Evolutionary conservation across 2,888 invertebrate species (phyloP), one percentile per base, ranked within the genome.

Genomic region (Campaea margaritaria): DNA sequence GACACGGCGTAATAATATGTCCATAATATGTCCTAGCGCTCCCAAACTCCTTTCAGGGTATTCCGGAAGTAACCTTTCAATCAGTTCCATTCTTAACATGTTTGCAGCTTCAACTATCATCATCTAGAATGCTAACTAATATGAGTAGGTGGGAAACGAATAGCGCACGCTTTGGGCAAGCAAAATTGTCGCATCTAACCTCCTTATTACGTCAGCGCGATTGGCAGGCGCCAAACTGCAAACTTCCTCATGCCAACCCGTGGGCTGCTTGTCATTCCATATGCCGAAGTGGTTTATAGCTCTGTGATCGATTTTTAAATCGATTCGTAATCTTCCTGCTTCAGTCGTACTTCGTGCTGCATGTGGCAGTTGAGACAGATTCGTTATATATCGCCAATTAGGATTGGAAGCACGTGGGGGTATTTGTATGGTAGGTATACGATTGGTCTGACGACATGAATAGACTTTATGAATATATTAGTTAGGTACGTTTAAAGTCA

Each of bases 261-360:
- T 31, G 31, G 31, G 31, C 43, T 13, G 47, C 38, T 61, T 56
- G 51, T 47, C 51, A 61, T 61, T 56, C 55, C 16, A 31, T 13
- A 16, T 27, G 15, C 28, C 46, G 28, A 38, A 14, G 15, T 28
- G 36, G 10, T 60, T 55, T 50, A 55, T 55, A 28, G 55, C 31
- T 27, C 34, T 50, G 50, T 13, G 28, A 51, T 50, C 54, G 45
- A 21, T 42, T 51, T 55, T 42, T 51, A 14, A 43, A 52, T 47
- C 36, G 50, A 38, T 51, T 47, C 36, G 21, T n/a, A 0, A 60
- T 55, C 46, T 60, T 60, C 60, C 60, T 50, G 49, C 16, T 38
- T 51, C 15, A 41, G 16, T 15, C 43, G 15, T 14, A 31, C 7
- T 31, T 9, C 31, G 46, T 39, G 13, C 4, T 13, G 21, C 21